These are phyloP conservation scores for Pycnomerus fuliginosus DNA, from an alignment of 2,888 invertebrate genomes.

Conservation along the genomic window DNA sequence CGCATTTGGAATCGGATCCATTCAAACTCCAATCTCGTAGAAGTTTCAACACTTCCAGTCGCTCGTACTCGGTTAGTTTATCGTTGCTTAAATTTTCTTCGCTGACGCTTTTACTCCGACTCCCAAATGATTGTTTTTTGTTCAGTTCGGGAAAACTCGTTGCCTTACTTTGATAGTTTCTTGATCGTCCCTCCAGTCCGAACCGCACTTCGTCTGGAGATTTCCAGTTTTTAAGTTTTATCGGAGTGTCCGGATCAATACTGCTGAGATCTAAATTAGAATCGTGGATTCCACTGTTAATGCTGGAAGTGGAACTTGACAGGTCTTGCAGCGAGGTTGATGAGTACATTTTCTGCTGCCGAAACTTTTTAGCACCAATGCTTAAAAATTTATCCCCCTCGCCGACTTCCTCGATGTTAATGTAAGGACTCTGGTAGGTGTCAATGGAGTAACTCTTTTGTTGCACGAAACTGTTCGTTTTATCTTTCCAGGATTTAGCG, in stretches of 20 bases:
- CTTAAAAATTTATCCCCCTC: conserved; percentile 45
- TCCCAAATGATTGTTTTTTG: conserved; percentile 30
- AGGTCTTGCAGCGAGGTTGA: conserved; percentile 49
- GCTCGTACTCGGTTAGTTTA: conserved; percentile 49
- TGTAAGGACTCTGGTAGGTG: conserved; percentile 36
- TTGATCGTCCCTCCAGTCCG: conserved; percentile 67
- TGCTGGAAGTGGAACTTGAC: conserved; percentile 51
- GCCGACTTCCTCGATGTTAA: conserved; percentile 37
- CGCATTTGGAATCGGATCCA: conserved; percentile 47
- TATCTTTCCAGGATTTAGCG: conserved; percentile 33
- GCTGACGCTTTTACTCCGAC: conserved; percentile 44
- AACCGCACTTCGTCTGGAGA: conserved; percentile 70
- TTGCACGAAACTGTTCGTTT: conserved; percentile 41
- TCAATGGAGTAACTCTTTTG: conserved; percentile 49
- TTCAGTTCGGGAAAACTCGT: conserved; percentile 45
- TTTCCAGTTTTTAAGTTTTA: conserved; percentile 62
- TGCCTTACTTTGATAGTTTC: conserved; percentile 62
- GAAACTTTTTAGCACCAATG: conserved; percentile 39
- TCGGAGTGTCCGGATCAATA: conserved; percentile 42
- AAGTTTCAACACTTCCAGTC: conserved; percentile 49
- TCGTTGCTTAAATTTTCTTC: conserved; percentile 41
- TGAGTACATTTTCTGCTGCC: conserved; percentile 34
- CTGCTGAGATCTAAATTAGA: conserved; percentile 50
- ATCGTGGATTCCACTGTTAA: conserved; percentile 49
- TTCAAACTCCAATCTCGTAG: conserved; percentile 51